Evolutionary conservation across 2,113 vertebrate genomes (phyloP), one percentile per base, ranked within the genome.

Genomic region (Neodon shergylaensis): DNA sequence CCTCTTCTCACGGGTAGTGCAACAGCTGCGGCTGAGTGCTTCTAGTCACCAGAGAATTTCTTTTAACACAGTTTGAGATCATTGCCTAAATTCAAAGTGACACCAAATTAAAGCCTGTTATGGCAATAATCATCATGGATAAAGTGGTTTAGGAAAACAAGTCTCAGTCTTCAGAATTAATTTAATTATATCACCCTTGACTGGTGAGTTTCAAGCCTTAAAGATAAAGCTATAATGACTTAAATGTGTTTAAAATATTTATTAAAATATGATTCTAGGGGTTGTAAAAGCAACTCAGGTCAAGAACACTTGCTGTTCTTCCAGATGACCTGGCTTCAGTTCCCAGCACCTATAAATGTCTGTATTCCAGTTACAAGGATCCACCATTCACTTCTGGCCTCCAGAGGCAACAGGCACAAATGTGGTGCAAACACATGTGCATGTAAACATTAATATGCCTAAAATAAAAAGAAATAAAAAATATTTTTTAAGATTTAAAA

Each of bases 101-200:
- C 95, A 98, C 86, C 95, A 98, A 98, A 98, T 98, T 98, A 98
- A 96, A 98, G 76, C 61, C 96, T 39, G 54, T 97, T 98, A 97
- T 81, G 95, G 95, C 78, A 94, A 97, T 96, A 96, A 95, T 97
- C 96, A 96, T 73, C 88, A 84, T 77, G 14, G n/a, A 5, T 92
- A 97, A 97, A 4, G 1, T 70, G 39, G 91, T 95, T 98, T 95
- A 96, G 68, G 61, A 65, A 92, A 94, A 90, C 49, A 82, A 96
- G 83, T 83, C 61, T 78, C 28, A 63, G 65, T 88, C 88, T 97
- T 97, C 90, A 90, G 65, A 97, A 87, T 92, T 66, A 88, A 97
- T 97, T 97, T 91, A 97, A 96, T 97, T 96, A 92, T 22, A 97
- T 87, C 74, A 96, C 52, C 88, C 26, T 54, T 94, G 84, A 76